Conservation (phyloP, 2,113 vertebrate species). For the Mormyrus iriodes region DNA sequence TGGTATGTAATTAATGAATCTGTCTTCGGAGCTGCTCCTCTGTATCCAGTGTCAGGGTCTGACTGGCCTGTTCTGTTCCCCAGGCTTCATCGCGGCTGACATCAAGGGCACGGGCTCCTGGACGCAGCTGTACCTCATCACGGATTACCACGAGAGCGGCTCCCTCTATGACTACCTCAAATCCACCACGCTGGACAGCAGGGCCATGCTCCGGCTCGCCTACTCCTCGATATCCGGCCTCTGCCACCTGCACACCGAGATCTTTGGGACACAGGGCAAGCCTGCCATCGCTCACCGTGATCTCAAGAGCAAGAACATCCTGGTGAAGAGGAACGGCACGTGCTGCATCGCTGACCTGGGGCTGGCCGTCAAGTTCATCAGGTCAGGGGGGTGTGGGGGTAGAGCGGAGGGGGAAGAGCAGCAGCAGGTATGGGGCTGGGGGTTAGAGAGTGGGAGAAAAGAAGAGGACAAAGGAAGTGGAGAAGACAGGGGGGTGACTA, state of each 20-base stretch:
- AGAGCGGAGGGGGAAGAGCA: neutral
- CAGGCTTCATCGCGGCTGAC: constrained; percentile 94
- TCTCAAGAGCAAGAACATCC: constrained; percentile 94
- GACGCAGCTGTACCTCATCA: constrained; percentile 95
- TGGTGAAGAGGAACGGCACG: constrained; percentile 92
- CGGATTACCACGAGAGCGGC: constrained; percentile 91
- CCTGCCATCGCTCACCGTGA: constrained; percentile 93
- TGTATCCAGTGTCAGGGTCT: neutral
- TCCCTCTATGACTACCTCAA: constrained; percentile 95
- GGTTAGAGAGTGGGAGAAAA: neutral
- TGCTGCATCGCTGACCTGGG: constrained; percentile 95
- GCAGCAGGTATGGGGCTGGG: too few relatives aligned
- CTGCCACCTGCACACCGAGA: constrained; percentile 92
- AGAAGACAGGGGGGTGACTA: neutral
- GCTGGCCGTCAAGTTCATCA: constrained; percentile 93
- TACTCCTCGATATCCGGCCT: constrained; percentile 88
- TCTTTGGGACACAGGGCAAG: constrained; percentile 94
- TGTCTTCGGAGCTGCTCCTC: neutral
- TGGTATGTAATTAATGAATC: neutral
- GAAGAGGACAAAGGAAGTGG: neutral
- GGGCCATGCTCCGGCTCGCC: constrained; percentile 84
- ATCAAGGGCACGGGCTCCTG: constrained; percentile 97
- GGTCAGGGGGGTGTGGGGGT: constrained; percentile 54
- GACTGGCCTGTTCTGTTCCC: neutral
- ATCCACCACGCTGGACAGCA: constrained; percentile 84